Evolutionary conservation across 1,140 invertebrate genomes (phyloP).

Genomic region (Lepidotrigona ventralis): DNA sequence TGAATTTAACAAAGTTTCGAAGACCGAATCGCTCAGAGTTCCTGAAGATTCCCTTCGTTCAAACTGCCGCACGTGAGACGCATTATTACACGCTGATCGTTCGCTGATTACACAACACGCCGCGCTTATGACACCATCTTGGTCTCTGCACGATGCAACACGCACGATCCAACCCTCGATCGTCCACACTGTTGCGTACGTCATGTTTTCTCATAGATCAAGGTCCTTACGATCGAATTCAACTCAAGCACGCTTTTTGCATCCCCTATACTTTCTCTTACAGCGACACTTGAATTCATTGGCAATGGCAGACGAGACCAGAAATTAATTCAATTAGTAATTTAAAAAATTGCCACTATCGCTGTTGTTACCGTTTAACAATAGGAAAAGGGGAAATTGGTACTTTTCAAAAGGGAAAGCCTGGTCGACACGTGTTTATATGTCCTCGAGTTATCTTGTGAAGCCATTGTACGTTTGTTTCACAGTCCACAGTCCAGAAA

Average conservation of each 20-base stretch:
- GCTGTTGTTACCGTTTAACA: not conserved
- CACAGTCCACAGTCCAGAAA: not conserved
- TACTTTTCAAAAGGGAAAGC: not conserved
- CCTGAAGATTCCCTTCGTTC: not conserved
- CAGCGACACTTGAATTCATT: not conserved
- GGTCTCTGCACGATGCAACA: not conserved
- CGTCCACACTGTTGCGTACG: not conserved
- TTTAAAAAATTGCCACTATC: not conserved
- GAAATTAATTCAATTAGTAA: not conserved
- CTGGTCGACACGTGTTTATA: not conserved
- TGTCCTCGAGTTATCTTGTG: not conserved
- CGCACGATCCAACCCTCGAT: not conserved
- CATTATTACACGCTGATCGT: slow-evolving; percentile 31
- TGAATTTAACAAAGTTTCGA: no score
- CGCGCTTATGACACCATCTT: slow-evolving; percentile 32
- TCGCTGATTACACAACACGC: slow-evolving; percentile 35
- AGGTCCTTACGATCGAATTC: not conserved
- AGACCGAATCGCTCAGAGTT: no score
- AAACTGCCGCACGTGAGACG: not conserved
- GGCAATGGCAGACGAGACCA: not conserved
- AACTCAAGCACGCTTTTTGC: not conserved
- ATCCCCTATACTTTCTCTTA: not conserved
- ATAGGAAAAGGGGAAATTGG: not conserved
- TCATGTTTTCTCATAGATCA: not conserved
- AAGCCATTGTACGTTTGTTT: not conserved